Percentiles rank a stretch among this genome's conserved stretches.
Conservation (phyloP, 2,888 invertebrate genomes). For the Cordilura impudica region DNA sequence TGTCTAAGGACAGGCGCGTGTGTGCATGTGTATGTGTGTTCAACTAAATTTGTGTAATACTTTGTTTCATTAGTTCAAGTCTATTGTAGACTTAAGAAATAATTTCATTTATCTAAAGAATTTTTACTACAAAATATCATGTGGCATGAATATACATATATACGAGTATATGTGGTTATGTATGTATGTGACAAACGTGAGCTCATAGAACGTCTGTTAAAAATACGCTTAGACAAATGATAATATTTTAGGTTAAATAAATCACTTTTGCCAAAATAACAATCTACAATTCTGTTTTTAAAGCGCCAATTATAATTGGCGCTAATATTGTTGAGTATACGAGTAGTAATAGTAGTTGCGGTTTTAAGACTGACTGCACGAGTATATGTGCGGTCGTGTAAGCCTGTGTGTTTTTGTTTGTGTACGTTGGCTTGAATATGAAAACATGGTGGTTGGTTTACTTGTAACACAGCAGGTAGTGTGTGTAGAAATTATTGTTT, state of each 20-base stretch:
- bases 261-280: no score
- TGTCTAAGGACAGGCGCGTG: not conserved
- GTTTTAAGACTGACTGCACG: not conserved
- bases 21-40: not conserved
- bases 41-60: not conserved
- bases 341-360: not conserved
- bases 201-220: not conserved
- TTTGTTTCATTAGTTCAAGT: constrained; percentile 38
- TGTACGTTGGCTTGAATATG: not conserved
- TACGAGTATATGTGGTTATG: no score
- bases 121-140: constrained; percentile 22
- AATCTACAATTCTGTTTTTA: no score
- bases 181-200: not conserved
- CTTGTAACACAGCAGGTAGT: constrained; percentile 33
- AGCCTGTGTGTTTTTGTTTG: not conserved
- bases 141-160: not conserved
- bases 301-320: no score
- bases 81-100: constrained; percentile 44
- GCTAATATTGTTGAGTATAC: not conserved
- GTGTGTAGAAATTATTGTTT: constrained; percentile 43
- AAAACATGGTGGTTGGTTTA: not conserved
- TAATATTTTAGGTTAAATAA: no score
- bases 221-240: not conserved
- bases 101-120: constrained; percentile 47
- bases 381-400: not conserved